These are phyloP conservation scores for Arbacia lixula DNA, from an alignment of 53 echinoderm and acorn worm genomes.

Conservation along the genomic window DNA sequence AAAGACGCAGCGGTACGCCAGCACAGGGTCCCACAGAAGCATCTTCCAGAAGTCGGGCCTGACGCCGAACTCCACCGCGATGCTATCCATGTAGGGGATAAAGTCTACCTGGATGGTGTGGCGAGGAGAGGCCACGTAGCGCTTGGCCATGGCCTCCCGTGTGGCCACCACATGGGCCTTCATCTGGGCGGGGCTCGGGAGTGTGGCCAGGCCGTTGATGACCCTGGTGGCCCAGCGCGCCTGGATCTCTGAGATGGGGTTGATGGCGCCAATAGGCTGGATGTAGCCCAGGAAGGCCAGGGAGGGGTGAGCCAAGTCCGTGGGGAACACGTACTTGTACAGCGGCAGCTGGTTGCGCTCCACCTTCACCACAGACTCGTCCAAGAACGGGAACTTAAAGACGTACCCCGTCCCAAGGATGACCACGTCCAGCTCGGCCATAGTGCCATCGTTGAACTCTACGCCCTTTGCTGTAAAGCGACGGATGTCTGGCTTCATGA, in stretches of 20 bases:
- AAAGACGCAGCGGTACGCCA: slow-evolving; percentile 65
- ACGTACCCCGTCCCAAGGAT: slow-evolving; percentile 86
- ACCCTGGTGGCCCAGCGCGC: slow-evolving; percentile 83
- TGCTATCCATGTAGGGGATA: slow-evolving; percentile 68
- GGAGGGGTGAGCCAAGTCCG: slow-evolving; percentile 68
- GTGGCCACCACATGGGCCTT: slow-evolving; percentile 42
- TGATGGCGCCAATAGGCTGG: slow-evolving; percentile 67
- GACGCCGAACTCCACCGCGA: slow-evolving; percentile 77
- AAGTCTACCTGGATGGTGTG: slow-evolving; percentile 75
- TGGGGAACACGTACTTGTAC: slow-evolving; percentile 85
- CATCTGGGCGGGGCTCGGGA: slow-evolving; percentile 68
- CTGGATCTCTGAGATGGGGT: slow-evolving; percentile 84
- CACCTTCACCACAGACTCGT: slow-evolving; percentile 72
- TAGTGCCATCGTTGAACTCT: slow-evolving; percentile 80
- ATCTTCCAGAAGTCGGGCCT: slow-evolving; percentile 72
- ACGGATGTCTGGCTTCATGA: slow-evolving; percentile 70
- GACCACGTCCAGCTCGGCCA: slow-evolving; percentile 82
- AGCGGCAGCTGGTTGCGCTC: slow-evolving; percentile 62
- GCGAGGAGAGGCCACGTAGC: slow-evolving; percentile 60
- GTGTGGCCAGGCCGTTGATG: slow-evolving; percentile 70
- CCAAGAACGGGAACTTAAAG: slow-evolving; percentile 79
- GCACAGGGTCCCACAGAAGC: slow-evolving; percentile 70
- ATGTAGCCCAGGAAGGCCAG: slow-evolving; percentile 77
- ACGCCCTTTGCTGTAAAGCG: slow-evolving; percentile 77
- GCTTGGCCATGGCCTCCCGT: slow-evolving; percentile 62